Evolutionary conservation across 2,113 vertebrate species (phyloP).

Genomic region (Crotalus horridus): DNA sequence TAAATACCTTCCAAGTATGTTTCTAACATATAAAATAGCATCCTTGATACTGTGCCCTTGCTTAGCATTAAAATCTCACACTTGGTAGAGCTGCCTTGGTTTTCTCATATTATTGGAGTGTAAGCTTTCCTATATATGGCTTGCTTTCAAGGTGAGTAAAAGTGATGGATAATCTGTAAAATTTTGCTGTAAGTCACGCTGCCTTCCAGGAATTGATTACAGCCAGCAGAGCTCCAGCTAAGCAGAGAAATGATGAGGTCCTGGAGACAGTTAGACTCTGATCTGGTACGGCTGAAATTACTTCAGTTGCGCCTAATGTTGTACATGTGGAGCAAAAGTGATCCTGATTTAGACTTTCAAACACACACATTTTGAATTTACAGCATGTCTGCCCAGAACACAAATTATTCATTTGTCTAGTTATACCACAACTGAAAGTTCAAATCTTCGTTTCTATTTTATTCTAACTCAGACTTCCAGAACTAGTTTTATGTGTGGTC

Average conservation of each 20-base stretch:
- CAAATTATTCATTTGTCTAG: not conserved
- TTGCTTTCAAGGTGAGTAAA: not conserved
- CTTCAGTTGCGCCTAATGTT: not conserved
- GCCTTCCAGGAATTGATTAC: conserved; percentile 21
- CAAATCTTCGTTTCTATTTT: not conserved
- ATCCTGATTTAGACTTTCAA: not conserved
- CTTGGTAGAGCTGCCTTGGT: not conserved
- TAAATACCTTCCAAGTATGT: not conserved
- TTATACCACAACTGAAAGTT: not conserved
- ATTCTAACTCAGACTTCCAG: not conserved
- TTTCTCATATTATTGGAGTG: not conserved
- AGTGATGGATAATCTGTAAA: conserved; percentile 11
- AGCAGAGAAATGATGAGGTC: not conserved
- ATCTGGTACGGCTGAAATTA: not conserved
- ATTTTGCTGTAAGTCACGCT: conserved; percentile 16
- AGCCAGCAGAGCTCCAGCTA: not conserved
- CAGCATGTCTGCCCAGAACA: not conserved
- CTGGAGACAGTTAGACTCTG: not conserved
- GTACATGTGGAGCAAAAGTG: not conserved
- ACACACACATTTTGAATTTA: not conserved
- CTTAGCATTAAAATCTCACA: conserved; percentile 15
- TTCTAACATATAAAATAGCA: not conserved
- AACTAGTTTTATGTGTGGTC: not conserved
- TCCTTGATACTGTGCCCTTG: not conserved
- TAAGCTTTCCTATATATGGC: not conserved